A percentile compares a stretch with the other conserved stretches of the same genome.
Evolutionary conservation across 2,888 invertebrate genomes (phyloP).

Genomic region (Ligdia adustata): DNA sequence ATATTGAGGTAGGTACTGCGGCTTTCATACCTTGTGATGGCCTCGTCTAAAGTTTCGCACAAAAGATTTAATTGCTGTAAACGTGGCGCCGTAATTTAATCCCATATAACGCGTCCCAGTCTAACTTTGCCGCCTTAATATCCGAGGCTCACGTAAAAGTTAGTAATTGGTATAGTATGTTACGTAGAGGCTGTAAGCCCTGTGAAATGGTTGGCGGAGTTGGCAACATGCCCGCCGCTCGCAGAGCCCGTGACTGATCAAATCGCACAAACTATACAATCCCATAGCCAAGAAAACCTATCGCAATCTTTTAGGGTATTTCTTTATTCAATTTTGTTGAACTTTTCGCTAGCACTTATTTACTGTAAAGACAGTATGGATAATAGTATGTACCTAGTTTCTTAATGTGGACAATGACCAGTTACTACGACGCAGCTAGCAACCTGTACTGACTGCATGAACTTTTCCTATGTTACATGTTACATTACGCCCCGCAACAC

Average conservation of each 20-base stretch:
- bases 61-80: too few relatives aligned
- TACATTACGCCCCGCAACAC: too few relatives aligned
- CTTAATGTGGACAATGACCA: too few relatives aligned
- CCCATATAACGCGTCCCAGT: background rate
- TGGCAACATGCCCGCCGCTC: conserved; percentile 13
- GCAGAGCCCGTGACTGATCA: conserved; percentile 7
- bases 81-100: conserved; percentile 7
- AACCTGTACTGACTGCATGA: too few relatives aligned
- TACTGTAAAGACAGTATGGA: background rate
- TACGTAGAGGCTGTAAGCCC: conserved; percentile 8
- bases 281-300: conserved; percentile 5
- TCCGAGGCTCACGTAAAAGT: conserved; percentile 24
- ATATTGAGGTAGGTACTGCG: too few relatives aligned
- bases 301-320: background rate
- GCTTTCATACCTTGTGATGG: too few relatives aligned
- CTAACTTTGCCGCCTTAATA: conserved; percentile 12
- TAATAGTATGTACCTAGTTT: too few relatives aligned
- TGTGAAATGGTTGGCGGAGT: conserved; percentile 2
- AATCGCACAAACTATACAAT: conserved; percentile 9
- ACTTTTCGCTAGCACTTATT: background rate
- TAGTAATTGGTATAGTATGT: conserved; percentile 35
- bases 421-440: too few relatives aligned
- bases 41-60: too few relatives aligned
- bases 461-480: too few relatives aligned
- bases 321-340: background rate